Percentiles rank a stretch among this genome's conserved stretches.
phyloP scores from a whole-genome alignment of 2,113 vertebrate species.

The Dicaeum eximium region DNA sequence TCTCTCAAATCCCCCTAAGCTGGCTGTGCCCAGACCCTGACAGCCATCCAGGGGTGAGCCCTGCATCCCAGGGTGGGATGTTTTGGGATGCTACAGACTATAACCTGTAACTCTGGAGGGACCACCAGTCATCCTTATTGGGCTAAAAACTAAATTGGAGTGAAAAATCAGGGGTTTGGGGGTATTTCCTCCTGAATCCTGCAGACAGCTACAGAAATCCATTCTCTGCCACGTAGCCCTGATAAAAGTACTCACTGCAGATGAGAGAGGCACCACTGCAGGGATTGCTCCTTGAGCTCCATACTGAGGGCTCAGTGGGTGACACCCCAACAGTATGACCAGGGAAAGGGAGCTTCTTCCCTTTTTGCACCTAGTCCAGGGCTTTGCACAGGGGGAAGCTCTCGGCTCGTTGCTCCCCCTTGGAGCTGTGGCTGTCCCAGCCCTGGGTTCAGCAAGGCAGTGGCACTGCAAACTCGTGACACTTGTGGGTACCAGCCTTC shows the following conservation, averaged over 20 bases:
- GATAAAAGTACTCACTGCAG: background rate
- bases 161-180: background rate
- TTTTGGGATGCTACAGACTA: background rate
- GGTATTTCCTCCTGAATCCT: background rate
- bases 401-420: rapidly evolving
- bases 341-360: background rate
- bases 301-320: rapidly evolving
- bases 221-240: background rate
- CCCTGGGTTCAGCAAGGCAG: background rate
- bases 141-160: constrained; percentile 18
- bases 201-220: background rate
- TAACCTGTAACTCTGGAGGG: background rate
- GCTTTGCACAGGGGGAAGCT: background rate
- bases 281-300: background rate
- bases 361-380: too few relatives aligned
- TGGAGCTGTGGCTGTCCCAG: background rate
- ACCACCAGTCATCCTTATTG: background rate
- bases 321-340: rapidly evolving
- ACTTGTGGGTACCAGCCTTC: background rate
- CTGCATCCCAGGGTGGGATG: background rate
- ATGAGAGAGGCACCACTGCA: background rate
- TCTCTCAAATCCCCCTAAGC: background rate
- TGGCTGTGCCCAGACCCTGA: background rate
- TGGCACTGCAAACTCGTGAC: rapidly evolving
- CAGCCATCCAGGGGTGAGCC: background rate